Base-by-base conservation (phyloP, 2,797 vertebrate species). In the Rhodeus uyekii region DNA sequence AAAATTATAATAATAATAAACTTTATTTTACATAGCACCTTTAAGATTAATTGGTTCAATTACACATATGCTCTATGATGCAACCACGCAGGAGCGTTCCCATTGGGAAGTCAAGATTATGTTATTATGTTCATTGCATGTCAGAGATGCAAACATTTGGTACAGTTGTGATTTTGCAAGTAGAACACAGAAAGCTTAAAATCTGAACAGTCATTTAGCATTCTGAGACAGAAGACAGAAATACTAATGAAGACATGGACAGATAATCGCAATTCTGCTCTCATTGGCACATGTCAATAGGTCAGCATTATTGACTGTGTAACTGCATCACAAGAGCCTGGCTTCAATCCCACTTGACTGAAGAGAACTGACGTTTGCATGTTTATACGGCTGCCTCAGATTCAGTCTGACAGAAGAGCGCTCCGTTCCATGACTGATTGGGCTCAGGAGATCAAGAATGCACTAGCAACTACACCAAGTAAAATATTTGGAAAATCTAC, bases 401-500 rank as follows among this genome's bases (percentile, higher is more conserved):
- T 44, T 58, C 7, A 75, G 72, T 60, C 61, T 68, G 80, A 82
- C 38, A 67, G 50, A 14, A 6, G 76, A 84, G 46, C 9, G 36
- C 10, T 72, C 58, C 72, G 42, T 71, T 77, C 58, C n/a, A 34
- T 75, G 50, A 75, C 58, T 74, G 75, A 84, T 53, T 60, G 50
- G 76, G 72, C 82, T 82, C 72, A 36, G 61, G 68, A 86, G 82
- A 80, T 71, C 16, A 29, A 53, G 50, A 74, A 32, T 18, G 16
- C 69, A 73, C 46, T 24, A 77, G 85, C 64, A 50, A 55, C n/a
- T 60, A 48, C n/a, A 81, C 32, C 19, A 42, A 82, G 74, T 78
- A 88, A 89, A 89, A 76, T 48, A 77, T 85, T 83, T 78, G 55
- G 68, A 85, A 81, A 76, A 81, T 86, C 71, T 82, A 81, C 44